Base-by-base conservation (phyloP, 2,888 invertebrate species). In the Philereme transversata region DNA sequence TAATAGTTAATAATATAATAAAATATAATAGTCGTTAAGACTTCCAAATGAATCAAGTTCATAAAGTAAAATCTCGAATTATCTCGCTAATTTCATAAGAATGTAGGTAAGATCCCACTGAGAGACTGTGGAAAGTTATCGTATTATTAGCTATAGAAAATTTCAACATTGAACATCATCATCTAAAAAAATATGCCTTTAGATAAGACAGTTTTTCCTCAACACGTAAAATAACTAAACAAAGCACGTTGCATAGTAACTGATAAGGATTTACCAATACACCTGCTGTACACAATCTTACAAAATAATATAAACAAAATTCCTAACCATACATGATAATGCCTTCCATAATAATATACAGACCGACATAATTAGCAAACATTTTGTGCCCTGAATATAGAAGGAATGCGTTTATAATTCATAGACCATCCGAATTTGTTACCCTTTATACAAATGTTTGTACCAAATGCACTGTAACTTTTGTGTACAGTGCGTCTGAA, bases 381-480 rank as follows among this genome's bases (percentile, higher is more conserved):
- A 48, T 51, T 51, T 4, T 45, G 57, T 43, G 58, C 35, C 43
- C 52, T 52, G 52, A 58, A 57, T 51, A 51, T 51, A 43, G 46
- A 47, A 57, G 49, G 35, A 11, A 5, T 4, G n/a, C 10, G 41
- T 52, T 57, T 52, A 58, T 58, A 52, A 51, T 58, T 47, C 48
- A 57, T 46, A 46, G 11, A 36, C 49, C 49, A 40, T 51, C 45
- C 45, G 4, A 40, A 8, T 51, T 51, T 45, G 38, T 40, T 45
- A 45, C 36, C 36, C 33, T 57, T 57, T 56, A 56, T n/a, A 43
- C 44, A 38, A 45, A 48, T 55, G 43, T 43, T 55, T 55, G n/a
- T 43, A 22, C 11, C 45, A 7, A 45, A 22, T 43, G 43, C 11
- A 6, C 1, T 7, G 6, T 45, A 22, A 45, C 5, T 22, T 11